Evolutionary conservation across 2,113 vertebrate genomes (phyloP).

Genomic region (Procavia capensis): DNA sequence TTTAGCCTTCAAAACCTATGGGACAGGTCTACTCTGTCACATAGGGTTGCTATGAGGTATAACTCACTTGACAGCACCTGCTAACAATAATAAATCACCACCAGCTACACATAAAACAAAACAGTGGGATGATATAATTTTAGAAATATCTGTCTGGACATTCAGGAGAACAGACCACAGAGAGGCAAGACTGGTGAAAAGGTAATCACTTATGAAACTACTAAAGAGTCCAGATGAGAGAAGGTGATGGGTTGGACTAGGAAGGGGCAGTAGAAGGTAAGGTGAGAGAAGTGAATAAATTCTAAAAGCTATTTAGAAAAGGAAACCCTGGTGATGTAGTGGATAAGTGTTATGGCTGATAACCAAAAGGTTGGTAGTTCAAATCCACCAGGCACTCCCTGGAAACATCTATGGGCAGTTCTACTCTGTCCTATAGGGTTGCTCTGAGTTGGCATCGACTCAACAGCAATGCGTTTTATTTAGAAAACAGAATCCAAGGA

Average conservation of each 20-base stretch:
- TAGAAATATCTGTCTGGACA: not conserved
- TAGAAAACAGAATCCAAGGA: slow-evolving; percentile 1
- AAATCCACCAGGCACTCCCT: too few species aligned
- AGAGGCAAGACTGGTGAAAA: slow-evolving; percentile 2
- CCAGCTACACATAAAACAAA: not conserved
- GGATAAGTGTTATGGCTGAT: too few species aligned
- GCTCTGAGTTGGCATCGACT: too few species aligned
- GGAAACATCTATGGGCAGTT: too few species aligned
- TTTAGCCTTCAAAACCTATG: too few species aligned
- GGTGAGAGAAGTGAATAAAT: not conserved
- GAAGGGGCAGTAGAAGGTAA: not conserved
- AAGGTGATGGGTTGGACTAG: not conserved
- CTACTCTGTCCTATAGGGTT: too few species aligned
- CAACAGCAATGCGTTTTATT: too few species aligned
- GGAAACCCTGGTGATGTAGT: too few species aligned
- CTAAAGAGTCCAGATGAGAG: not conserved
- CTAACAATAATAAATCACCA: not conserved
- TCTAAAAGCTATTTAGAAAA: not conserved
- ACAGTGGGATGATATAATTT: not conserved
- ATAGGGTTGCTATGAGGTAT: too few species aligned
- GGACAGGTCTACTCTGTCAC: too few species aligned
- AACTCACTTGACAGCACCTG: too few species aligned
- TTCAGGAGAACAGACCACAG: not conserved
- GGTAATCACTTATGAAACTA: not conserved
- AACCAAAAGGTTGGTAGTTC: too few species aligned